Conservation (phyloP, 2,888 invertebrate genomes). For the Conchocele bisecta region DNA sequence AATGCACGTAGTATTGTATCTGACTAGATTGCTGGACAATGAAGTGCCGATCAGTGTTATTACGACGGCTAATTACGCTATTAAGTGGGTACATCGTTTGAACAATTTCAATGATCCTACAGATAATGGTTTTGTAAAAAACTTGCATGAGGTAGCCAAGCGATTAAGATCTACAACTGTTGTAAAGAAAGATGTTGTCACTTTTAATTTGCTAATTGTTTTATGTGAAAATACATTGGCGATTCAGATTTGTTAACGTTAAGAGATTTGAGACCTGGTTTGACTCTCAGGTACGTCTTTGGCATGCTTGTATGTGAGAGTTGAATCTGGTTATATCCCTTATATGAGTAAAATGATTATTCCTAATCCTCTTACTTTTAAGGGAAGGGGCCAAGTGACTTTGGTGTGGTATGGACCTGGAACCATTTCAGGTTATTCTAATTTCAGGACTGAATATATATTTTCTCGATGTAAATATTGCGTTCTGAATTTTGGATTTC, state of each 20-base stretch:
- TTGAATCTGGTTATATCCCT: no score
- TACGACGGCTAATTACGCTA: conserved; percentile 14
- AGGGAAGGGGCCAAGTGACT: no score
- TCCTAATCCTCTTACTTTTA: no score
- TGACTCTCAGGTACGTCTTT: no score
- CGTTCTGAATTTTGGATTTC: no score
- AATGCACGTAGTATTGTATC: conserved; percentile 28
- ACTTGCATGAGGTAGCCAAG: conserved; percentile 40
- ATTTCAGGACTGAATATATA: no score
- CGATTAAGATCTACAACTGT: conserved; percentile 15
- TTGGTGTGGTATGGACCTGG: no score
- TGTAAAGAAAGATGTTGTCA: conserved; percentile 36
- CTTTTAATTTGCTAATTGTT: conserved; percentile 27
- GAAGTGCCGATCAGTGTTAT: conserved; percentile 23
- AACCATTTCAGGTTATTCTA: no score
- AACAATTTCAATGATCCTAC: conserved; percentile 33
- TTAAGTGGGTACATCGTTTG: conserved; percentile 46
- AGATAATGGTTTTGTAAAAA: conserved; percentile 38
- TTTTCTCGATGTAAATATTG: no score
- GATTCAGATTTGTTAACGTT: conserved; percentile 21
- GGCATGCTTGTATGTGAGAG: no score
- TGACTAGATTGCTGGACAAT: conserved; percentile 35
- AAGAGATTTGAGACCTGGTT: no score
- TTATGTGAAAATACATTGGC: conserved; percentile 14
- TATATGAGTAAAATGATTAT: no score